Evolutionary conservation across 1,140 invertebrate species (phyloP).

Genomic region (Cotesia glomerata): DNA sequence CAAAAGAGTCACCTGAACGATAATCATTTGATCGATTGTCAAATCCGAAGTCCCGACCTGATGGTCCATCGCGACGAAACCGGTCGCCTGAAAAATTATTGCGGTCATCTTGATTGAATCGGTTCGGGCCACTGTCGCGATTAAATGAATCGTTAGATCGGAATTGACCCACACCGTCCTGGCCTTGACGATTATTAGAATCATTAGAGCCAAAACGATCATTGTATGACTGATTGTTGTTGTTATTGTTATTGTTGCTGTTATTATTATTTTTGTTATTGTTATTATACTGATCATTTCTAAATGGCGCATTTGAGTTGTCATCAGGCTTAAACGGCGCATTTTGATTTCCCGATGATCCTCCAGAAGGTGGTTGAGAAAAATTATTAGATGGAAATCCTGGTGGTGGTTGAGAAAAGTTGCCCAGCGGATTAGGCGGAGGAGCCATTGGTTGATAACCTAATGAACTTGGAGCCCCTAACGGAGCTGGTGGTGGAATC

Average conservation of each 20-base stretch:
- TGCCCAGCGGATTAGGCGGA: slow-evolving; percentile 29
- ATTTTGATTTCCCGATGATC: not conserved
- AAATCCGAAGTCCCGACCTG: slow-evolving; percentile 16
- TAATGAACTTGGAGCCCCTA: not conserved
- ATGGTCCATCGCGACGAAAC: slow-evolving; percentile 16
- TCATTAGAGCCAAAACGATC: slow-evolving; percentile 20
- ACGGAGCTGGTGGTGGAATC: slow-evolving; percentile 20
- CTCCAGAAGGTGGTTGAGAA: not conserved
- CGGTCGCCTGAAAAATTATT: slow-evolving; percentile 18
- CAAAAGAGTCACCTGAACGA: slow-evolving; percentile 37
- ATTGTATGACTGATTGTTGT: not conserved
- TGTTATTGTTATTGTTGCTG: not conserved
- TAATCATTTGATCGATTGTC: slow-evolving; percentile 29
- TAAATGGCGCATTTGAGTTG: not conserved
- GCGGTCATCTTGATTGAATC: slow-evolving; percentile 17
- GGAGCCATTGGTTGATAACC: slow-evolving; percentile 26
- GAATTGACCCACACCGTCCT: slow-evolving; percentile 16
- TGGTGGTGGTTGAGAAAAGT: slow-evolving; percentile 44
- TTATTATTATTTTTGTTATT: no score
- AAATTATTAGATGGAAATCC: slow-evolving; percentile 27
- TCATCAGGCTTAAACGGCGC: not conserved
- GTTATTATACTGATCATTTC: not conserved
- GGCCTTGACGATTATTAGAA: slow-evolving; percentile 21
- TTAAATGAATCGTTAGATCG: slow-evolving; percentile 28
- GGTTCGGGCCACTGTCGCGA: slow-evolving; percentile 16